phyloP scores from a whole-genome alignment of 2,888 invertebrate genomes.

The Tipula vernalis region DNA sequence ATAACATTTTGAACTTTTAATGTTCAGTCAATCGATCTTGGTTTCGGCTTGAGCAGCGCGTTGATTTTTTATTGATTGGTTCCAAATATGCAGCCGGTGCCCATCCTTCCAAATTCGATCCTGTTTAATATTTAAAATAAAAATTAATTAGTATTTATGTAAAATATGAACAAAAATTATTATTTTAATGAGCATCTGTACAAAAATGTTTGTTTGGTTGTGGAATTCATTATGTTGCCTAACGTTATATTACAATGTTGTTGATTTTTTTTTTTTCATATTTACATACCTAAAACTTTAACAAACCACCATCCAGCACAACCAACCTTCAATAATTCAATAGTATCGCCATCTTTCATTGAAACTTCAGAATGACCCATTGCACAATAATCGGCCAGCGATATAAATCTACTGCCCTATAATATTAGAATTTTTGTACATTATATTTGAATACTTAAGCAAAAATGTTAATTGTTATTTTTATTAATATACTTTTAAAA shows the following conservation, averaged over 20 bases:
- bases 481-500: conserved; percentile 14
- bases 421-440: conserved; percentile 22
- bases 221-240: background rate
- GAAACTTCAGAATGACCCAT: conserved; percentile 84
- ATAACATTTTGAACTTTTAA: too few relatives aligned
- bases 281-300: conserved; percentile 52
- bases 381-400: conserved; percentile 86
- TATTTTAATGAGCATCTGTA: too few relatives aligned
- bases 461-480: background rate
- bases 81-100: conserved; percentile 89
- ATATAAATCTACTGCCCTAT: conserved; percentile 70
- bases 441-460: background rate
- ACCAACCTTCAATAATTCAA: conserved; percentile 83
- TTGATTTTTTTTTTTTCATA: background rate
- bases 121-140: conserved; percentile 32
- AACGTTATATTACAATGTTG: background rate
- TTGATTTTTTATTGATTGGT: conserved; percentile 57
- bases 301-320: conserved; percentile 97
- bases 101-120: conserved; percentile 73
- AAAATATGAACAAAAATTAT: background rate
- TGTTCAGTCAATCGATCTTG: conserved; percentile 33
- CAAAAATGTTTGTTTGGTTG: background rate
- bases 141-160: background rate
- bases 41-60: conserved; percentile 54
- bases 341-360: conserved; percentile 78